phyloP scores from a whole-genome alignment of 2,113 vertebrate genomes.

The Pteropus alecto region DNA sequence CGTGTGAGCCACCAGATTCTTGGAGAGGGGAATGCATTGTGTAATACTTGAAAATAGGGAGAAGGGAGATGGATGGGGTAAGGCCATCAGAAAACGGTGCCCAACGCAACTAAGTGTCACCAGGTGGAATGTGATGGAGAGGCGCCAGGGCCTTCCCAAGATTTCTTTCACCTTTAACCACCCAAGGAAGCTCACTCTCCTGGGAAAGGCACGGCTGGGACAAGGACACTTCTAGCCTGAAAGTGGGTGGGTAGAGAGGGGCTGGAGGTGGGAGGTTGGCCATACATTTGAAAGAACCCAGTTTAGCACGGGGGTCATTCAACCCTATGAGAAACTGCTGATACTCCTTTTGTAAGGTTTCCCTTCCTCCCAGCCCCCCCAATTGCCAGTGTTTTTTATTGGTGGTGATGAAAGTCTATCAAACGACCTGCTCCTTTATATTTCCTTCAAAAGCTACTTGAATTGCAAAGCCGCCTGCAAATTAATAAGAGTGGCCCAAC shows the following conservation, averaged over 20 bases:
- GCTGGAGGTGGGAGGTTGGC: too few relatives aligned
- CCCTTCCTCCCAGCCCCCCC: constrained; percentile 42
- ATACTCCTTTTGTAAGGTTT: constrained; percentile 39
- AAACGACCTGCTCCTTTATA: constrained; percentile 80
- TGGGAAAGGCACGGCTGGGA: not conserved
- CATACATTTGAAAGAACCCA: not conserved
- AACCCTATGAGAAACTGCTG: constrained; percentile 60
- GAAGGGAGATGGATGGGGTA: not conserved
- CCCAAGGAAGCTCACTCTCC: not conserved
- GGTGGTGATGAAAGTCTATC: constrained; percentile 74
- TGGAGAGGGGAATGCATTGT: not conserved
- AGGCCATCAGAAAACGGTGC: not conserved
- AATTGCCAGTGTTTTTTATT: constrained; percentile 21
- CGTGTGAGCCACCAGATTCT: not conserved
- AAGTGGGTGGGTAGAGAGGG: not conserved
- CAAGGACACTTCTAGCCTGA: not conserved
- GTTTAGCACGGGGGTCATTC: constrained; percentile 46
- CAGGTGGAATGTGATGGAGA: not conserved
- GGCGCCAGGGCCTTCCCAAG: not conserved
- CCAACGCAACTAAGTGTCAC: not conserved
- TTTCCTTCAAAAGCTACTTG: constrained; percentile 47
- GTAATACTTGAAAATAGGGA: not conserved
- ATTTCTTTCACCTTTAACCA: not conserved
- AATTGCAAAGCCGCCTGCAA: constrained; percentile 51
- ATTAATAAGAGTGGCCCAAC: not conserved